Evolutionary conservation across 2,888 invertebrate species (phyloP), one percentile per base, ranked within the genome.

Genomic region (Unio pictorum): DNA sequence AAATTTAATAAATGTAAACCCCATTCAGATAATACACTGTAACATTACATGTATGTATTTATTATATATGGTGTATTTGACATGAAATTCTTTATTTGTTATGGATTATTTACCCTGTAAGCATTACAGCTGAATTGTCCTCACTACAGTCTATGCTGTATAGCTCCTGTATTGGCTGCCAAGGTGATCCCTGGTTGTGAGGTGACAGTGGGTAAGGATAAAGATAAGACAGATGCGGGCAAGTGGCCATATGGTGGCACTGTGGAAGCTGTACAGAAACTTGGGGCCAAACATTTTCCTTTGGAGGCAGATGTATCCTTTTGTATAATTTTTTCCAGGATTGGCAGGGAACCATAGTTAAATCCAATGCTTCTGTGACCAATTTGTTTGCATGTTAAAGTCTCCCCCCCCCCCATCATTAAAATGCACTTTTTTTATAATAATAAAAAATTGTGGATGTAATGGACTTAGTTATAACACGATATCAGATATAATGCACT

Each of bases 81-180:
- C 58, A 58, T 23, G 1, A 58, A 58, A 26, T 58, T 26, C n/a
- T 23, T 58, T 58, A 23, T 26, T 58, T 58, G 58, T n/a, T n/a
- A 15, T 26, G 23, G 58, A n/a, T 58, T 58, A 26, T 58, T 23
- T 58, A 58, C 26, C 58, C 17, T 26, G 58, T n/a, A 58, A 58
- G 26, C 17, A 4, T 15, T 55, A 23, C 20, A 58, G 11, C 15
- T 34, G 30, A 34, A 7, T 45, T 60, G n/a, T 62, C 30, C 20
- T 8, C 63, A 26, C 71, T 73, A 8, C 80, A 90, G 90, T 11
- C 78, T 92, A 66, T 91, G 91, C 70, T 93, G 92, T 81, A 92
- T 93, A 69, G 89, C 92, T 4, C 91, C 92, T 17, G 89, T 91
- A 8, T 77, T 93, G 57, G 90, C 91, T 20, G 92, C 92, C 5